Evolutionary conservation across 2,113 vertebrate species (phyloP).

Genomic region (Neogobius melanostomus): DNA sequence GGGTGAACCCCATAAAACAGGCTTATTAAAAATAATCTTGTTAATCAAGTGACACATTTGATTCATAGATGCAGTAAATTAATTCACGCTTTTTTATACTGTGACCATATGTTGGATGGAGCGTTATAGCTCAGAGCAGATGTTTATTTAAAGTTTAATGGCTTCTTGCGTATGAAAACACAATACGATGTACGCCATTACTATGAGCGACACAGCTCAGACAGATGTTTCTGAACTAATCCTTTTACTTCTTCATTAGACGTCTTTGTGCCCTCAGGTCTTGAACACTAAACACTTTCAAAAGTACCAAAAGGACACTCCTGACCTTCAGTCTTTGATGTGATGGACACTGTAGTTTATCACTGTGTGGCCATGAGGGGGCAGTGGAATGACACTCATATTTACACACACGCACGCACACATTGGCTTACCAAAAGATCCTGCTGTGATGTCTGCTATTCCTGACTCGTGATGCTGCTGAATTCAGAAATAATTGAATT

Average conservation of each 20-base stretch:
- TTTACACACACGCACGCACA: not conserved
- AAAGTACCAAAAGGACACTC: not conserved
- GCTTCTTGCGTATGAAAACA: constrained; percentile 12
- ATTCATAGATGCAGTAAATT: constrained; percentile 11
- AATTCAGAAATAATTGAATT: constrained; percentile 62
- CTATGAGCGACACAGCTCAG: constrained; percentile 8
- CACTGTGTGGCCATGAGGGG: constrained; percentile 44
- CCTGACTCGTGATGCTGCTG: constrained; percentile 47
- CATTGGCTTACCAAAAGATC: constrained; percentile 35
- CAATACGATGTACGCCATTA: constrained; percentile 27
- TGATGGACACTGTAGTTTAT: not conserved
- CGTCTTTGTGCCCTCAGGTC: constrained; percentile 19
- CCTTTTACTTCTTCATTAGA: constrained; percentile 6
- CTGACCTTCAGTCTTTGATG: constrained; percentile 23
- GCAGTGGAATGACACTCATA: constrained; percentile 61
- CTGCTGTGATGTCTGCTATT: constrained; percentile 41
- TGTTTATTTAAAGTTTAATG: constrained; percentile 19
- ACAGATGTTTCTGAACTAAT: constrained; percentile 31
- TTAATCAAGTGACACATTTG: constrained; percentile 19
- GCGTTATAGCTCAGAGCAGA: constrained; percentile 34
- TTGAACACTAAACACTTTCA: not conserved
- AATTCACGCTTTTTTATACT: not conserved
- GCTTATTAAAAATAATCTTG: constrained; percentile 10
- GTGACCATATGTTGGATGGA: constrained; percentile 21
- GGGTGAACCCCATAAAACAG: not conserved